Conservation (phyloP, 30 jellyfish, hydroid and myxozoan species). For the Pseudorhiza aurosa region DNA sequence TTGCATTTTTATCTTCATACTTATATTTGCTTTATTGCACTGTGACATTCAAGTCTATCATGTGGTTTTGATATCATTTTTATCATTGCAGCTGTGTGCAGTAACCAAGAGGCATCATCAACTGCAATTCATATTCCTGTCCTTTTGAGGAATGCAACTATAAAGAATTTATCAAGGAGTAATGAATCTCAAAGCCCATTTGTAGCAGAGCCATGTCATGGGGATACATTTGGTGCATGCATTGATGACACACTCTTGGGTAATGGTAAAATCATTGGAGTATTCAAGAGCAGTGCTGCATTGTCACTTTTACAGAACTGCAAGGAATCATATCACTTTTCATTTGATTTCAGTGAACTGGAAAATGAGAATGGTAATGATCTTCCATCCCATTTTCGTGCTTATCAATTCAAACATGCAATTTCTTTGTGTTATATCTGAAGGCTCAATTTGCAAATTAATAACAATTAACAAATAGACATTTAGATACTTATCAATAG, state of each 20-base stretch:
- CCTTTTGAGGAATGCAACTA: conserved; percentile 15
- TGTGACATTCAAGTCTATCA: too few relatives aligned
- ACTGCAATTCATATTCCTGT: not conserved
- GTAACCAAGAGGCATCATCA: not conserved
- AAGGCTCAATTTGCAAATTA: too few relatives aligned
- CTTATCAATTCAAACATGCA: too few relatives aligned
- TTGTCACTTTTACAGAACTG: conserved; percentile 16
- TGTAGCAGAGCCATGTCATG: not conserved
- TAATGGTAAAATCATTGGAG: conserved; percentile 5
- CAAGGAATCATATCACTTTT: conserved; percentile 32
- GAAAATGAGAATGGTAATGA: not conserved
- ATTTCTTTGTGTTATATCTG: too few relatives aligned
- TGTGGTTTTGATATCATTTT: too few relatives aligned
- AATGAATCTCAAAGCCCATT: not conserved
- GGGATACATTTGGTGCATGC: not conserved
- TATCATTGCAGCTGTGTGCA: conserved; percentile 3
- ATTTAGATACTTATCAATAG: too few relatives aligned
- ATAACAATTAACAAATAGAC: too few relatives aligned
- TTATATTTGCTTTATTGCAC: too few relatives aligned
- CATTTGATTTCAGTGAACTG: conserved; percentile 3
- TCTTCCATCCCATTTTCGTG: too few relatives aligned
- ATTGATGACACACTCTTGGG: not conserved
- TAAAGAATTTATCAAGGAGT: not conserved
- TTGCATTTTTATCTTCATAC: too few relatives aligned
- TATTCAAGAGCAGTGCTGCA: conserved; percentile 49